Evolutionary conservation across 2,888 invertebrate species (phyloP).

Genomic region (Conistra vaccinii): DNA sequence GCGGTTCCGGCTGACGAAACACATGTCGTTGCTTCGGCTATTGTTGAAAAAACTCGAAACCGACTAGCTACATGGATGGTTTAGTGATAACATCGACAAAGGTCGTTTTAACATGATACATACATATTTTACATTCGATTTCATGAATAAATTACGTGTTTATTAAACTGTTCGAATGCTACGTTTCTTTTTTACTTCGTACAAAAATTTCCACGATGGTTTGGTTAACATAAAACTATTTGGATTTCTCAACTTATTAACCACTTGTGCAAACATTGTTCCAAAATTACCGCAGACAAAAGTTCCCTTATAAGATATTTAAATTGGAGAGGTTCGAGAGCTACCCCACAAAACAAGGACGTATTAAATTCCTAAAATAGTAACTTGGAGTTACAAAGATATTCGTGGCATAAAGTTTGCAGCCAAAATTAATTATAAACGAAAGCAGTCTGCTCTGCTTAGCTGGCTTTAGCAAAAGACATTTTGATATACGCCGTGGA

Average conservation of each 20-base stretch:
- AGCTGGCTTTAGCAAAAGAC: conserved; percentile 74
- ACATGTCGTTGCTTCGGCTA: conserved; percentile 82
- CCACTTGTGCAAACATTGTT: conserved; percentile 14
- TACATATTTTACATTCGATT: conserved; percentile 65
- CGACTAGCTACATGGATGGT: conserved; percentile 76
- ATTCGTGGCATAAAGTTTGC: conserved; percentile 71
- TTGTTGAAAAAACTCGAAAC: conserved; percentile 82
- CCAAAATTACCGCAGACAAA: conserved; percentile 42
- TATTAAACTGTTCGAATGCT: conserved; percentile 43
- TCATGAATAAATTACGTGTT: conserved; percentile 65
- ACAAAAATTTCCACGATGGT: background rate
- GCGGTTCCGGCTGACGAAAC: conserved; percentile 86
- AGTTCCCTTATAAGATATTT: conserved; percentile 53
- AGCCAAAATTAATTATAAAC: conserved; percentile 74
- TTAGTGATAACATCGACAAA: conserved; percentile 76
- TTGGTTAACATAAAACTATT: conserved; percentile 29
- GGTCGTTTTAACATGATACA: conserved; percentile 66
- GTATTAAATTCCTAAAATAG: conserved; percentile 71
- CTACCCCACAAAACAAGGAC: conserved; percentile 63
- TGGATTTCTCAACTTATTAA: background rate
- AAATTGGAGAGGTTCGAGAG: conserved; percentile 54
- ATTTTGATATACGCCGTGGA: conserved; percentile 74
- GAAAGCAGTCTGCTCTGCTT: conserved; percentile 69
- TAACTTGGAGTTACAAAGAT: conserved; percentile 69
- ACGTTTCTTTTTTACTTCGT: conserved; percentile 23